phyloP scores from a whole-genome alignment of 2,113 vertebrate genomes.

The Cochlearius cochlearius region DNA sequence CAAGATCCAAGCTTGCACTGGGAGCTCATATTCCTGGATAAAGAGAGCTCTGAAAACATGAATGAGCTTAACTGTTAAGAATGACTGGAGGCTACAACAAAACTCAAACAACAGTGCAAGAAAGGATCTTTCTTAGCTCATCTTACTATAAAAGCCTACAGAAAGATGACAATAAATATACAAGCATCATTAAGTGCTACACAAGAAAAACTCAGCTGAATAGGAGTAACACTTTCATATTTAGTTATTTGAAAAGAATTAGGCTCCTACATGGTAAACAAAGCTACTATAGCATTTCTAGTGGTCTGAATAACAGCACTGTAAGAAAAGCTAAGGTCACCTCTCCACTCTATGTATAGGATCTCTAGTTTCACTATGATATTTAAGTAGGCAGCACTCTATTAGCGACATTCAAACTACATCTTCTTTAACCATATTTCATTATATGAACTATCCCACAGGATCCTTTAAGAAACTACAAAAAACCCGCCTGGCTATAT shows the following conservation, averaged over 20 bases:
- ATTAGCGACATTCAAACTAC: background rate
- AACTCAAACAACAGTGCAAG: background rate
- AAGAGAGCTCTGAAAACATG: background rate
- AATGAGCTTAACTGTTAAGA: background rate
- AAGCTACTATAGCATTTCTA: background rate
- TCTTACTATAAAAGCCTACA: background rate
- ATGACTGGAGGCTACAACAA: background rate
- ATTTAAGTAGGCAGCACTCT: background rate
- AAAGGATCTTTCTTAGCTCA: background rate
- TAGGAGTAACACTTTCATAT: background rate
- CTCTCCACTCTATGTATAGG: background rate
- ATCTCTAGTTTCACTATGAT: background rate
- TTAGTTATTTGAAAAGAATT: background rate
- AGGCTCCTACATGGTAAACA: background rate
- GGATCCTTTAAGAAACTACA: background rate
- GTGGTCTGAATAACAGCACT: background rate
- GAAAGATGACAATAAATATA: background rate
- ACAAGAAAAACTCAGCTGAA: background rate
- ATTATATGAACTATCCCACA: background rate
- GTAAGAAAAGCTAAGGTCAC: background rate
- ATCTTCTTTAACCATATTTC: background rate
- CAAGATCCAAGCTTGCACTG: background rate
- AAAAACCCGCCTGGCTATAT: background rate
- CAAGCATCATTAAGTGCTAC: background rate
- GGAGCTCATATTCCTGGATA: background rate